Base-by-base conservation (phyloP, 2,113 vertebrate genomes). In the Tachysurus vachellii region DNA sequence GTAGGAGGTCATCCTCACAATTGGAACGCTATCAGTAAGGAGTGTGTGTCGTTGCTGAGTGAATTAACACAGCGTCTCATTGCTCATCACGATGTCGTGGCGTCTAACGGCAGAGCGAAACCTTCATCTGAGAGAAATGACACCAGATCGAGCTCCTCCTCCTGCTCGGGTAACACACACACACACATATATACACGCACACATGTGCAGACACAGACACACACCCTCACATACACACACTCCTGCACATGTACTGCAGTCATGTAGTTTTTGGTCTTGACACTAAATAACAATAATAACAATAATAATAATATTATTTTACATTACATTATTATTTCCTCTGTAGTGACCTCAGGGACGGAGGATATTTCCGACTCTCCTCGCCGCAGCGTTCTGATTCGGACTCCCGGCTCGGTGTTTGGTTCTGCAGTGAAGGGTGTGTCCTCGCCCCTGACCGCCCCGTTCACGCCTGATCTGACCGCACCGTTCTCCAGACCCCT, bases 1-100 rank as follows among this genome's bases (percentile, higher is more conserved):
- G 9, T 91, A 99, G 98, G 98, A 88, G 98, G 98, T 36, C 98
- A 99, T 90, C 96, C 98, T 1, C 96, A 99, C 89, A 98, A 97
- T 89, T 99, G 98, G 98, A 95, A 96, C 36, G 96, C 97, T 0
- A 96, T 99, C 91, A 98, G 96, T 81, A 94, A 91, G 83, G 98
- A 98, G 91, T 99, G 98, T 89, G 91, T 99, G 92, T 96, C 91
- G 86, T 94, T 99, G 87, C 91, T 99, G 83, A 93, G 90, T 56
- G 96, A 97, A 88, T 94, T 99, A 90, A 98, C 97, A 36, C 96
- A 96, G 90, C 96, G 96, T 87, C 95, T 99, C 61, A 89, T 97
- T 1, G 79, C 92, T 23, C 96, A 97, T 88, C 97, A 99, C 73
- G 98, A 99, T 88, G 95, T 94, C 13, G 95, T 97, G 75, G 96